Base-by-base conservation (phyloP, 2,113 vertebrate genomes). In the Bujurquina vittata region DNA sequence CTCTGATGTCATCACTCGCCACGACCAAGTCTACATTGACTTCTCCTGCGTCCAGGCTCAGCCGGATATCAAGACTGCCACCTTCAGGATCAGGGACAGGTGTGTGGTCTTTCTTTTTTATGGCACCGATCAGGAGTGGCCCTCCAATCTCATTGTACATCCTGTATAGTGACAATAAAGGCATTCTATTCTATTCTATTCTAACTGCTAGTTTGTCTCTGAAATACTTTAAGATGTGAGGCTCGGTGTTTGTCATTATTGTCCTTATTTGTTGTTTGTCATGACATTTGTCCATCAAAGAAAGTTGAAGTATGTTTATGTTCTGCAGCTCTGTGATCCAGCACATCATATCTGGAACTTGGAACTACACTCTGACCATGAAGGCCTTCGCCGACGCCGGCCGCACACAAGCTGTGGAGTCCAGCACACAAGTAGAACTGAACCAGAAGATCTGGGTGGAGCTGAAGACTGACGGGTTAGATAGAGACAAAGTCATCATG, bases 391-490 rank as follows among this genome's bases (percentile, higher is more conserved):
- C 3, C 7, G 56, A 74, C n/a, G 3, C 40, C 3, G 4, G 4
- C 2, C 49, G 1, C 55, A 73, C 20, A 1, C 18, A 31, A 5
- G 8, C n/a, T 4, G 29, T 86, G 18, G 5, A n/a, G 17, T 8
- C 15, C 1, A n/a, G 4, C 12, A 22, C 31, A 4, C 52, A 84
- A 1, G 11, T 88, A 20, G 2, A 4, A 2, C 75, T 87, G 31
- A 18, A 87, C 49, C 61, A 91, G 59, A 83, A 20, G 54, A 46
- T 91, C 56, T 86, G 82, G 88, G 85, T 89, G 69, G 75, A 85
- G 55, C 76, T 89, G 37, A 26, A 23, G 18, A 72, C 79, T 0
- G 23, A 54, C 0, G 85, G 85, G 15, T 62, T 89, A 56, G 85
- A 84, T 22, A 26, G 8, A 15, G 35, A 69, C 9, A 9, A 65